These are phyloP conservation scores for Pseudochirops cupreus DNA, from an alignment of 2,797 vertebrate genomes.

Conservation along the genomic window DNA sequence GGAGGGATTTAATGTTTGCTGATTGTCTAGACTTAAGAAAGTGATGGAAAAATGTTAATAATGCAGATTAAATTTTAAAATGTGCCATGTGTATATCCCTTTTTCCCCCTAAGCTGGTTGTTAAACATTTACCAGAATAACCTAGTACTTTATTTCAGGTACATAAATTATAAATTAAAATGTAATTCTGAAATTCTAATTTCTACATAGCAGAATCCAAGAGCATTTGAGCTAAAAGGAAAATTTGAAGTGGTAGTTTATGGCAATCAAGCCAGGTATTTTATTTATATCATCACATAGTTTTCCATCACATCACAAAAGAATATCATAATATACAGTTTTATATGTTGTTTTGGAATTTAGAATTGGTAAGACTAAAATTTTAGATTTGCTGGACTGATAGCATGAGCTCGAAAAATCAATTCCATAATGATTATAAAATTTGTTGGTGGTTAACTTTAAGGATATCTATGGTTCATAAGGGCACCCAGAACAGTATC, in stretches of 20 bases:
- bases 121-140: not conserved
- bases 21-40: not conserved
- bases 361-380: constrained; percentile 70
- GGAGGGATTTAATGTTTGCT: not conserved
- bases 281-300: constrained; percentile 19
- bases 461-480: constrained; percentile 39
- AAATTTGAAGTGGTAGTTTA: constrained; percentile 67
- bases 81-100: not conserved
- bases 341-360: constrained; percentile 70
- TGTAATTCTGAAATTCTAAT: constrained; percentile 73
- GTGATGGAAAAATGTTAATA: not conserved
- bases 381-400: constrained; percentile 73
- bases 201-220: constrained; percentile 62
- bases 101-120: not conserved
- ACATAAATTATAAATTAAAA: constrained; percentile 67
- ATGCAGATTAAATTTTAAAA: not conserved
- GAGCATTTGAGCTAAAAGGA: constrained; percentile 27
- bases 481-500: constrained; percentile 40
- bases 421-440: constrained; percentile 26
- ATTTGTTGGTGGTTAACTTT: not conserved
- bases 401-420: constrained; percentile 67
- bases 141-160: constrained; percentile 63
- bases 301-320: constrained; percentile 43
- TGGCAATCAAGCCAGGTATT: constrained; percentile 45
- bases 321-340: constrained; percentile 47